phyloP scores from a whole-genome alignment of 2,888 invertebrate genomes.

The Cabera pusaria region DNA sequence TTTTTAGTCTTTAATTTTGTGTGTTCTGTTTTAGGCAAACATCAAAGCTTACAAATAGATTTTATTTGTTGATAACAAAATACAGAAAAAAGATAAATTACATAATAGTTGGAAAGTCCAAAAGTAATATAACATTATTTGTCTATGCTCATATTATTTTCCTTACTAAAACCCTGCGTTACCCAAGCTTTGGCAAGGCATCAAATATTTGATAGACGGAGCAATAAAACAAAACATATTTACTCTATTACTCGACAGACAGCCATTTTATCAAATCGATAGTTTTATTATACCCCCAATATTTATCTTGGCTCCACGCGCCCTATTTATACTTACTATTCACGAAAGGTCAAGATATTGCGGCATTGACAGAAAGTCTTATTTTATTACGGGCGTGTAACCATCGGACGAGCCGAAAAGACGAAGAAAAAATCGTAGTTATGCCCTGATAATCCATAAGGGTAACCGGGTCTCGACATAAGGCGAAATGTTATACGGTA shows the following conservation, averaged over 20 bases:
- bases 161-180: too few species aligned
- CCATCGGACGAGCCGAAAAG: conserved; percentile 10
- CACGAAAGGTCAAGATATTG: conserved; percentile 22
- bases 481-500: conserved; percentile 20
- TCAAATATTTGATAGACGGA: conserved; percentile 12
- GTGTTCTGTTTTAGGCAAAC: too few species aligned
- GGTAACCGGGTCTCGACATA: conserved; percentile 24
- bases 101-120: too few species aligned
- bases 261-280: conserved; percentile 15
- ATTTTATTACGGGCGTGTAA: conserved; percentile 17
- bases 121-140: too few species aligned
- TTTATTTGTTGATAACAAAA: too few species aligned
- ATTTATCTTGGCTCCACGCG: conserved; percentile 12
- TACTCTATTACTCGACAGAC: conserved; percentile 14
- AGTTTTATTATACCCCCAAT: conserved; percentile 17
- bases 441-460: conserved; percentile 19
- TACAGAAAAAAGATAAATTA: too few species aligned
- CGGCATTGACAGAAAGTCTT: conserved; percentile 10
- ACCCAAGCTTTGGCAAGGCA: too few species aligned
- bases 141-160: too few species aligned
- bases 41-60: too few species aligned
- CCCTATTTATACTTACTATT: conserved; percentile 15
- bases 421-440: conserved; percentile 10
- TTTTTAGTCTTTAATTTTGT: too few species aligned
- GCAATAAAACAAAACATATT: conserved; percentile 20